Evolutionary conservation across 1,140 invertebrate genomes (phyloP).

Genomic region (Zaprionus vittiger): DNA sequence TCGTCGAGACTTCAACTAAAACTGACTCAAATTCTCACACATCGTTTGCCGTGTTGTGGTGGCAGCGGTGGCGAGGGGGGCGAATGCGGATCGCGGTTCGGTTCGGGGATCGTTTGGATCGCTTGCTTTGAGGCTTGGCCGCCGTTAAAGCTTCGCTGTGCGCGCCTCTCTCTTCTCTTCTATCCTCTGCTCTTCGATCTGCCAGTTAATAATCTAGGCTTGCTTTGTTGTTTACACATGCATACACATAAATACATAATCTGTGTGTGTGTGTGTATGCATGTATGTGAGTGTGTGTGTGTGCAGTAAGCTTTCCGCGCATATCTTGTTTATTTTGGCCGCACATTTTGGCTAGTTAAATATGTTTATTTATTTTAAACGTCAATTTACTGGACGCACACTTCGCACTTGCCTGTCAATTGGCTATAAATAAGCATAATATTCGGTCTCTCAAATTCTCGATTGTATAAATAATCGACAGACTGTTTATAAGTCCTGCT

Average conservation of each 20-base stretch:
- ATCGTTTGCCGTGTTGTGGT: slow-evolving; percentile 18
- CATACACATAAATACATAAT: slow-evolving; percentile 7
- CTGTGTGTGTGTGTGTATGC: background rate
- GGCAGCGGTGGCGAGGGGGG: background rate
- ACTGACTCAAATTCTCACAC: slow-evolving; percentile 58
- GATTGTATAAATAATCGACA: too few relatives aligned
- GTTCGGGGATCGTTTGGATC: background rate
- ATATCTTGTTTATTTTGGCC: slow-evolving; percentile 46
- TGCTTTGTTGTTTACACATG: slow-evolving; percentile 28
- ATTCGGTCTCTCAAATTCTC: slow-evolving; percentile 6
- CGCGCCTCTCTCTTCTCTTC: background rate
- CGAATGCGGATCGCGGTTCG: background rate
- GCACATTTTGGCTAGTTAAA: slow-evolving; percentile 43
- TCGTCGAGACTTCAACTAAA: slow-evolving; percentile 41
- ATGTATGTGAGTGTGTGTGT: background rate
- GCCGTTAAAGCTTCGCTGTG: slow-evolving; percentile 32
- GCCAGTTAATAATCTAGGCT: slow-evolving; percentile 45
- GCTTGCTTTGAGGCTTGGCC: slow-evolving; percentile 30
- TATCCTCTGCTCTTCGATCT: background rate
- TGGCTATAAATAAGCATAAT: slow-evolving; percentile 7
- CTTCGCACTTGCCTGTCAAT: slow-evolving; percentile 42
- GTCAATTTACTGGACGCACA: slow-evolving; percentile 43
- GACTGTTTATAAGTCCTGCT: background rate
- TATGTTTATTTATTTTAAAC: slow-evolving; percentile 24
- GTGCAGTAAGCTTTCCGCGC: background rate